Evolutionary conservation across 2,797 vertebrate species (phyloP).

Genomic region (Poecile montanus): DNA sequence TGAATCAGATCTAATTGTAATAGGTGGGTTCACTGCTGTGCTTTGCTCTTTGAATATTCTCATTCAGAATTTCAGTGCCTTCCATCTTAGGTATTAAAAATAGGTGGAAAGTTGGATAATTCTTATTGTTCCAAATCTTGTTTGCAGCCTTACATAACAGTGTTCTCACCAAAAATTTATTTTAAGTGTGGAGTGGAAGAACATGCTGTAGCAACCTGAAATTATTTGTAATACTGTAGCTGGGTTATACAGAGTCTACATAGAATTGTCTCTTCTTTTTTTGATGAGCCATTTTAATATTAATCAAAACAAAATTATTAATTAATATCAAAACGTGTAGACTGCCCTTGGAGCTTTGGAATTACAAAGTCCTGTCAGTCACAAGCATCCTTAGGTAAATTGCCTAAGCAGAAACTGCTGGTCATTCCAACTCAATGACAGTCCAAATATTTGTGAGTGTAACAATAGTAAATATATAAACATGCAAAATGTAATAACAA

Average conservation of each 20-base stretch:
- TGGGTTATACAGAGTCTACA: neutral
- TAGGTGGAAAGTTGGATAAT: conserved; percentile 39
- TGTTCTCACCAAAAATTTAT: conserved; percentile 56
- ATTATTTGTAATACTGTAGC: conserved; percentile 37
- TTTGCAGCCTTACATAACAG: conserved; percentile 50
- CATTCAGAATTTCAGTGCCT: conserved; percentile 51
- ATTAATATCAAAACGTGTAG: neutral
- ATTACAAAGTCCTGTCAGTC: neutral
- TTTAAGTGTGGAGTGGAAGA: conserved; percentile 55
- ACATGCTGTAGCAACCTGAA: conserved; percentile 51
- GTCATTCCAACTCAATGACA: neutral
- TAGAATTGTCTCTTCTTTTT: neutral
- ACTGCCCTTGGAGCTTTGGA: neutral
- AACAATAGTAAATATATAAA: neutral
- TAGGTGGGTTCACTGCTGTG: neutral
- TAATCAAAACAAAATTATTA: neutral
- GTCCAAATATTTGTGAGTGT: neutral
- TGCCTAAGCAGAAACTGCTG: conserved; percentile 40
- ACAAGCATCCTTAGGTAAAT: neutral
- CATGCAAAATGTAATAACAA: neutral
- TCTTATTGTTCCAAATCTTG: conserved; percentile 32
- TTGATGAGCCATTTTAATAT: neutral
- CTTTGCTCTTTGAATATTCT: conserved; percentile 24
- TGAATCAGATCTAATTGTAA: conserved; percentile 31
- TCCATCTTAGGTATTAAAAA: conserved; percentile 51